Evolutionary conservation across 2,113 vertebrate genomes (phyloP), one percentile per base, ranked within the genome.

Genomic region (Oncorhynchus gorbuscha): DNA sequence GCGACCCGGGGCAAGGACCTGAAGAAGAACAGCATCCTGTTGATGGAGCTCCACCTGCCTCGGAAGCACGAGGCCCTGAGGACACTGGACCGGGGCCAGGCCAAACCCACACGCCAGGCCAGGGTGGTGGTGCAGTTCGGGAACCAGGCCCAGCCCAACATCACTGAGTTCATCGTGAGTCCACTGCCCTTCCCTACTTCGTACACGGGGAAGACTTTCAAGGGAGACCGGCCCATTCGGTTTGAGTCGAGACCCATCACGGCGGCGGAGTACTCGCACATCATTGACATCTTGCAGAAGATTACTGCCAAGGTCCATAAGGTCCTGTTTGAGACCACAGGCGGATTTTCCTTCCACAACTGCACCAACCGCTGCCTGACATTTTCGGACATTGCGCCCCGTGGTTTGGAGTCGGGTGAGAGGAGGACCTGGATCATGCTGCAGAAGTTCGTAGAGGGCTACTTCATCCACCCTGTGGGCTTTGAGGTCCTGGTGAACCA

Each of bases 401-500:
- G 96, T 0, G 97, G 97, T 0, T 3, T 96, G 84, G 90, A 73
- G 3, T 85, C 95, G 0, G 96, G 95, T 0, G 93, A 97, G 73
- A 94, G 97, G 39, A 90, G 93, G 73, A 85, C 78, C 0, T 99
- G 97, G 97, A 22, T 98, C 30, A 92, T 98, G 71, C 28, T 99
- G 8, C 95, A 97, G 86, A 95, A 92, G 73, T 84, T 78, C 0
- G 92, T 96, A 1, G 96, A 97, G 68, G 96, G 95, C 39, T 95
- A 88, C 71, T 97, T 95, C 88, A 84, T 99, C 70, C 96, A 99
- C 62, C 97, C 97, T 0, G 85, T 93, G 9, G 96, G 97, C 26
- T 88, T 99, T 81, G 96, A 99, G 84, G 64, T 98, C 28, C 88
- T 99, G 3, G 1, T 99, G 72, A 93, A 97, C 73, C 97, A 99